A percentile compares a stretch with the other conserved stretches of the same genome.
Evolutionary conservation across 1,140 invertebrate genomes (phyloP).

Genomic region (Camponotus pennsylvanicus): DNA sequence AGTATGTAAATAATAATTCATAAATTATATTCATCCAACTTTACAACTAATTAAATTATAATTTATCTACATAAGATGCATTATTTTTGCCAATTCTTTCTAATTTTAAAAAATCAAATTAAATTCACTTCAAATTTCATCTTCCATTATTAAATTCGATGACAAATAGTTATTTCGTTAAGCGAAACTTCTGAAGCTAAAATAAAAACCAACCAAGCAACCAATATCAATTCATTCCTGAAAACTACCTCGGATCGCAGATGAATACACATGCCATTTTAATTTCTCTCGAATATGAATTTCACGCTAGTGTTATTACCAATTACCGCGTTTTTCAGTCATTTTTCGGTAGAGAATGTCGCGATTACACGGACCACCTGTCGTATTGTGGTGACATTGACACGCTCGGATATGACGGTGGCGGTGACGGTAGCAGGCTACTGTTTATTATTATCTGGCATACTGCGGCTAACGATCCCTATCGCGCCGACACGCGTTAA

Average conservation of each 20-base stretch:
- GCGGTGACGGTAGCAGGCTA: neutral
- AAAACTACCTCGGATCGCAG: neutral
- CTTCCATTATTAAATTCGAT: neutral
- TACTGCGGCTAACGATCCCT: conserved; percentile 62
- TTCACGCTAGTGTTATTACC: neutral
- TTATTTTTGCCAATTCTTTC: neutral
- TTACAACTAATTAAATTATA: neutral
- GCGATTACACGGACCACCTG: conserved; percentile 52
- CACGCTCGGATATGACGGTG: conserved; percentile 6
- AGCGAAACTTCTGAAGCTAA: neutral
- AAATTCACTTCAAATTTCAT: neutral
- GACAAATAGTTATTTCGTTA: neutral
- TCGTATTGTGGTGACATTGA: conserved; percentile 39
- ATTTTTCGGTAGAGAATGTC: neutral
- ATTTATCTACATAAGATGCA: neutral
- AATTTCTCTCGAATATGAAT: conserved; percentile 1
- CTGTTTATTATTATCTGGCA: conserved; percentile 68
- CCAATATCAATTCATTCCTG: neutral
- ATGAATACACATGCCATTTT: neutral
- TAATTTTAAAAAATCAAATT: neutral
- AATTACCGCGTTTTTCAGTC: neutral
- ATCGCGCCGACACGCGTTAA: conserved; percentile 58
- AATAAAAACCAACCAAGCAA: neutral
- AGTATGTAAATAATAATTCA: neutral
- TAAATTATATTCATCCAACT: neutral